A percentile compares a stretch with the other conserved stretches of the same genome.
These are phyloP conservation scores for Mesorhabditis spiculigera DNA, from an alignment of 2,888 invertebrate genomes.

Conservation along the genomic window DNA sequence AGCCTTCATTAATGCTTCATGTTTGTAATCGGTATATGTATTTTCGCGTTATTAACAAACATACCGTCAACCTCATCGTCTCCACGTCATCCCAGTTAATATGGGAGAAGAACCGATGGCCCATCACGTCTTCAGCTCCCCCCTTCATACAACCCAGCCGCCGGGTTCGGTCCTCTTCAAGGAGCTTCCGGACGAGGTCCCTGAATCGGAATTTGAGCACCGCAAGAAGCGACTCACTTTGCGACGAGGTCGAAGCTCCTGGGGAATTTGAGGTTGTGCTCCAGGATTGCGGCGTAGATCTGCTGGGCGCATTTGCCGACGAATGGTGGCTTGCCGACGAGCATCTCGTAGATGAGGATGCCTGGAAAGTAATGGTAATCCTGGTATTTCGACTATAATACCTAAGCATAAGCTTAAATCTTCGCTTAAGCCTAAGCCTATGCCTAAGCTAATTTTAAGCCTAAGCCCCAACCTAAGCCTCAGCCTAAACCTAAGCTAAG, in stretches of 20 bases:
- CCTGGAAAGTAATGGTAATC: conserved; percentile 31
- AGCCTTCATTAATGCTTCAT: too few species aligned
- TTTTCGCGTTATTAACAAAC: conserved; percentile 18
- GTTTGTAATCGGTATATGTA: too few species aligned
- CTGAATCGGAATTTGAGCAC: conserved; percentile 51
- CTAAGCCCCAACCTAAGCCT: too few species aligned
- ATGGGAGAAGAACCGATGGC: conserved; percentile 92
- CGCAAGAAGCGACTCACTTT: conserved; percentile 64
- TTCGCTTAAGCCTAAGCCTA: too few species aligned
- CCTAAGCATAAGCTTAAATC: too few species aligned
- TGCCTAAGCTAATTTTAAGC: too few species aligned
- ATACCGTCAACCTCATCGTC: conserved; percentile 77
- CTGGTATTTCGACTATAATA: background rate
- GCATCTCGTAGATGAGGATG: conserved; percentile 64
- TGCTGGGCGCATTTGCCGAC: conserved; percentile 63
- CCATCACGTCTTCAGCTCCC: conserved; percentile 89
- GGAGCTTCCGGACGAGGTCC: conserved; percentile 86
- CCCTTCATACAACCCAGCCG: conserved; percentile 94
- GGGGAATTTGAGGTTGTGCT: conserved; percentile 92
- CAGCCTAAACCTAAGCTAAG: too few species aligned
- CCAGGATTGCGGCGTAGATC: conserved; percentile 91
- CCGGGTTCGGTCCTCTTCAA: conserved; percentile 87
- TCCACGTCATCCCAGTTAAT: conserved; percentile 86
- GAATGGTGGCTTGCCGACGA: conserved; percentile 60
- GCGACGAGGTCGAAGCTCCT: conserved; percentile 85